Evolutionary conservation across 2,113 vertebrate species (phyloP).

Genomic region (Loxodonta africana): DNA sequence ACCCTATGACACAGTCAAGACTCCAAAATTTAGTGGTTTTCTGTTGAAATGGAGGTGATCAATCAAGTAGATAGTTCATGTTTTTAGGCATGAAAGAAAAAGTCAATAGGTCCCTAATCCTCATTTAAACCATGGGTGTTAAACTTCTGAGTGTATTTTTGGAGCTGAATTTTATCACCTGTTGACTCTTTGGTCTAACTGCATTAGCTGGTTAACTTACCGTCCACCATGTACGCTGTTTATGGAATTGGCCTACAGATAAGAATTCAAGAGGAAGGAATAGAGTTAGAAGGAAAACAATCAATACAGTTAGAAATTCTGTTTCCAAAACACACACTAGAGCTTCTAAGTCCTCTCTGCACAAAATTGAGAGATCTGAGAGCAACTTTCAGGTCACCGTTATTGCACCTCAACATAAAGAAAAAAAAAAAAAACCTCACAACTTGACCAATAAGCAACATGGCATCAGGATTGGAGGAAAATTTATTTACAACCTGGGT

Average conservation of each 20-base stretch:
- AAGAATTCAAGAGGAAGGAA: background rate
- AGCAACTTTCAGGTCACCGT: background rate
- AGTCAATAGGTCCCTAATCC: no score
- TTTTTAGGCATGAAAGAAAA: background rate
- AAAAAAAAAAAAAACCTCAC: no score
- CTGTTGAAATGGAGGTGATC: background rate
- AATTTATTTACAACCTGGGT: no score
- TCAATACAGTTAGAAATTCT: background rate
- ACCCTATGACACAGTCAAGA: no score
- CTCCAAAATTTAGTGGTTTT: no score
- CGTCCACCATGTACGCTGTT: background rate
- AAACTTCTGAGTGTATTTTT: background rate
- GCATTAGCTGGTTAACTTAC: background rate
- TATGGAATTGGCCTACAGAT: no score
- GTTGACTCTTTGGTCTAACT: background rate
- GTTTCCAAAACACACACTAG: no score
- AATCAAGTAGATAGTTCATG: background rate
- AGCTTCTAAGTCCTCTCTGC: rapidly evolving
- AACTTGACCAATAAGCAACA: no score
- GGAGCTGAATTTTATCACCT: background rate
- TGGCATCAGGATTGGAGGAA: no score
- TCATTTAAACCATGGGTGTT: background rate
- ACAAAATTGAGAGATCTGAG: background rate
- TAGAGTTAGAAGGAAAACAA: background rate
- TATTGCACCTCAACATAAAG: no score